Conservation (phyloP, 35 echinoderm and acorn worm species). For the Strongylocentrotus purpuratus region DNA sequence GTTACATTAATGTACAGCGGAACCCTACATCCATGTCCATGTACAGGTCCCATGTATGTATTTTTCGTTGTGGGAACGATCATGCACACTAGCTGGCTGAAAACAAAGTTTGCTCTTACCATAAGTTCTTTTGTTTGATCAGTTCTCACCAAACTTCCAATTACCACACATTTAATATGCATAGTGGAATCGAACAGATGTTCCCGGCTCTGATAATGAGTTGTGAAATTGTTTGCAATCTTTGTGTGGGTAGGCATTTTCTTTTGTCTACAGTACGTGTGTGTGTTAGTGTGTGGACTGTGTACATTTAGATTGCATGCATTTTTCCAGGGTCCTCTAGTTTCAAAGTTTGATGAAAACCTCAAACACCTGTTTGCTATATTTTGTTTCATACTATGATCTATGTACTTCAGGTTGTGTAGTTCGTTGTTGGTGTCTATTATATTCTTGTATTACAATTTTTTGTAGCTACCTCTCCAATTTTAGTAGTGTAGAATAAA, state of each 20-base stretch:
- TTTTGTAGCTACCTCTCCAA: background rate
- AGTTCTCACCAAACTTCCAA: background rate
- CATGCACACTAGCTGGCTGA: background rate
- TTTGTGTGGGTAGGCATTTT: slow-evolving; percentile 12
- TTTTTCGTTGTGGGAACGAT: background rate
- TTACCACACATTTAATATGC: slow-evolving; percentile 25
- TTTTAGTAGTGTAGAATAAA: no score
- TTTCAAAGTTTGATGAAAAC: slow-evolving; percentile 31
- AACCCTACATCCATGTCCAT: background rate
- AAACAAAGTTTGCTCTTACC: background rate
- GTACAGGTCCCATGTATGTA: no score
- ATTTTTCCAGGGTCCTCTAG: background rate
- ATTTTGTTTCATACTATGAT: slow-evolving; percentile 4
- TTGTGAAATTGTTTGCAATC: slow-evolving; percentile 48
- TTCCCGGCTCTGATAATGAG: background rate
- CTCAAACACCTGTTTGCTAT: slow-evolving; percentile 24
- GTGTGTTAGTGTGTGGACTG: background rate
- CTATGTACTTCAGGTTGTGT: background rate
- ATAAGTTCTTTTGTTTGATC: slow-evolving; percentile 8
- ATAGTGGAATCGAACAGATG: slow-evolving; percentile 25
- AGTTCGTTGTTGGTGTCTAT: background rate
- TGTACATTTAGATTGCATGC: background rate
- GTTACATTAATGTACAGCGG: no score
- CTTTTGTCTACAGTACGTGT: background rate
- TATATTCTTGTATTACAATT: background rate